These are phyloP conservation scores for Megalops atlanticus DNA, from an alignment of 2,113 vertebrate species.

Conservation along the genomic window DNA sequence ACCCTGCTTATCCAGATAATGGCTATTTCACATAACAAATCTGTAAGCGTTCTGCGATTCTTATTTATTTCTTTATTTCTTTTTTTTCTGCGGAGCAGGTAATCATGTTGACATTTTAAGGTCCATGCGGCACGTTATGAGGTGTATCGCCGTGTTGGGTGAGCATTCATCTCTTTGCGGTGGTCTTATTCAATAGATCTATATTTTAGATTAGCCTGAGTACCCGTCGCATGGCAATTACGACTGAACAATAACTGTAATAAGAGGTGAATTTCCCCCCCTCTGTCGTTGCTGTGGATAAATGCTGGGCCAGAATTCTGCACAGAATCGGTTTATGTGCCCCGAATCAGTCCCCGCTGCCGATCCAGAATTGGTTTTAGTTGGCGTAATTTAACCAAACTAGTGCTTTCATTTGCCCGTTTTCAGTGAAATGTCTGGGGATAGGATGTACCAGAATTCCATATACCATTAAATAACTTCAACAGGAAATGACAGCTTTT, in stretches of 20 bases:
- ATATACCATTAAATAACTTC: too few species aligned
- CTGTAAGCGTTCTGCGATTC: constrained; percentile 37
- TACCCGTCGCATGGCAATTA: background rate
- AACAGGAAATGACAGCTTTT: too few species aligned
- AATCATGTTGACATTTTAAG: constrained; percentile 9
- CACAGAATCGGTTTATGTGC: background rate
- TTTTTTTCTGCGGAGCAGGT: too few species aligned
- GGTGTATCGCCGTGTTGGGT: background rate
- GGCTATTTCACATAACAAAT: constrained; percentile 63
- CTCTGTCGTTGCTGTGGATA: too few species aligned
- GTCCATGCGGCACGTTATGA: constrained; percentile 33
- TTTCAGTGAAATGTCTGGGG: too few species aligned
- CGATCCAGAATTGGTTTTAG: too few species aligned
- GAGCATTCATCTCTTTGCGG: background rate
- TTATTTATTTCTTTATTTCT: constrained; percentile 39
- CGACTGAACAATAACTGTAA: background rate
- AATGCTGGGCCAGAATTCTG: background rate
- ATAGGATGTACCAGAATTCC: too few species aligned
- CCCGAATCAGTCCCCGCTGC: too few species aligned
- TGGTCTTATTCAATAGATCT: background rate
- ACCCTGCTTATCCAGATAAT: constrained; percentile 65
- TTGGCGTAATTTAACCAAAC: too few species aligned
- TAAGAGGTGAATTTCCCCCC: background rate
- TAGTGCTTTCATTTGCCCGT: too few species aligned
- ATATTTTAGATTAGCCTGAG: background rate